Evolutionary conservation across 2,888 invertebrate species (phyloP).

Genomic region (Junonia oenone): DNA sequence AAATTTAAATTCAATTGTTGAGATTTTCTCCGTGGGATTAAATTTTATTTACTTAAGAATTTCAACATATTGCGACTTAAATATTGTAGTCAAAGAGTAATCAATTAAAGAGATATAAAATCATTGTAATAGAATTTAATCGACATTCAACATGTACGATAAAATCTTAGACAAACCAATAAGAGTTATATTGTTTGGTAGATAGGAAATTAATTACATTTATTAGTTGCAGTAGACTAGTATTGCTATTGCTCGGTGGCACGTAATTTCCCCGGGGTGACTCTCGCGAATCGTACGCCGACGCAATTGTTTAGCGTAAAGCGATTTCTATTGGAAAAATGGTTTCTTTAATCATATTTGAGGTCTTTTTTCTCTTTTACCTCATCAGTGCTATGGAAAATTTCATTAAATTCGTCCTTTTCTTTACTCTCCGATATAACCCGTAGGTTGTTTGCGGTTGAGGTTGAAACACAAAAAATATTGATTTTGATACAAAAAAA

Average conservation of each 20-base stretch:
- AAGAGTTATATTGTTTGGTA: conserved; percentile 15
- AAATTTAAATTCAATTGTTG: no score
- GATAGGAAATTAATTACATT: conserved; percentile 53
- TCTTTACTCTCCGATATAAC: not conserved
- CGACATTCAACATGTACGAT: not conserved
- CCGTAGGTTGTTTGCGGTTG: not conserved
- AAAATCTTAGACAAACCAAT: not conserved
- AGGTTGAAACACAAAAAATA: no score
- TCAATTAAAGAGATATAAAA: no score
- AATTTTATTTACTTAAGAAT: no score
- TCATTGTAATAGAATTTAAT: not conserved
- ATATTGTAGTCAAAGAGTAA: no score
- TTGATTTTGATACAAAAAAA: no score
- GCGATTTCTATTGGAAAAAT: conserved; percentile 29
- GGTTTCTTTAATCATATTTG: conserved; percentile 22
- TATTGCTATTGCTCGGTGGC: conserved; percentile 46
- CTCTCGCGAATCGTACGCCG: conserved; percentile 32
- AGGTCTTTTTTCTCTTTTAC: not conserved
- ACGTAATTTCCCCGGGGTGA: conserved; percentile 61
- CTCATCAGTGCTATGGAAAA: not conserved
- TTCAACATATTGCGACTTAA: no score
- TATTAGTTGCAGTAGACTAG: conserved; percentile 45
- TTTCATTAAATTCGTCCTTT: not conserved
- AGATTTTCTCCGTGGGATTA: no score
- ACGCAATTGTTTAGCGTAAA: conserved; percentile 34